Base-by-base conservation (phyloP, 2,888 invertebrate genomes). In the Julus scandinavius region DNA sequence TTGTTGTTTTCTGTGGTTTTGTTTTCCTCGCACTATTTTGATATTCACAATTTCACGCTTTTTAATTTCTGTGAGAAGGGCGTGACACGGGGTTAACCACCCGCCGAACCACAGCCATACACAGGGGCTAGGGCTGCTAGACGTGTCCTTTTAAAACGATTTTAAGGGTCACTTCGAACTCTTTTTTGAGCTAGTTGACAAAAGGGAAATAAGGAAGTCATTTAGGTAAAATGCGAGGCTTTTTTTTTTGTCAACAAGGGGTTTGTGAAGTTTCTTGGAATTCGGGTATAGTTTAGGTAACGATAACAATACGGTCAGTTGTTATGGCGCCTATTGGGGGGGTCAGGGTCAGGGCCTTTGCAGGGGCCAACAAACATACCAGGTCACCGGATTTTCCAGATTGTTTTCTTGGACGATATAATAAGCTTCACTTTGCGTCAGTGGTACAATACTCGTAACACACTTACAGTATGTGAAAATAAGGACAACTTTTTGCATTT, bases 121-220 rank as follows among this genome's bases (percentile, higher is more conserved):
- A 72, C 72, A 45, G 72, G 29, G 29, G 29, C 20, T 29, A 20
- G 72, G 72, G 72, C 72, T 29, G 72, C 72, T 29, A 72, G 72
- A 29, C 29, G 29, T 29, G 72, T 72, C 29, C 29, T 29, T 72
- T 72, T 29, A 29, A 7, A 29, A 72, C 20, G 29, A 20, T 29
- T 29, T 72, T 29, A 72, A 72, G 72, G 72, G 72, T 72, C 20
- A 72, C 29, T 72, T 72, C 29, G 72, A 72, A 72, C 72, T 72
- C 72, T 72, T 72, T 72, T 72, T 72, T 29, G 2, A 72, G 72
- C 7, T 29, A 72, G 17, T 72, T 72, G n/a, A 72, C 72, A 72
- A 72, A 72, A 72, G n/a, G 72, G 72, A 72, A 72, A 72, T 72
- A 72, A 72, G 72, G 72, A 72, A 72, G 72, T 72, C 72, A 29